Percentiles rank a stretch among this genome's conserved stretches.
phyloP scores from a whole-genome alignment of 2,797 vertebrate genomes.

The Gila robusta region DNA sequence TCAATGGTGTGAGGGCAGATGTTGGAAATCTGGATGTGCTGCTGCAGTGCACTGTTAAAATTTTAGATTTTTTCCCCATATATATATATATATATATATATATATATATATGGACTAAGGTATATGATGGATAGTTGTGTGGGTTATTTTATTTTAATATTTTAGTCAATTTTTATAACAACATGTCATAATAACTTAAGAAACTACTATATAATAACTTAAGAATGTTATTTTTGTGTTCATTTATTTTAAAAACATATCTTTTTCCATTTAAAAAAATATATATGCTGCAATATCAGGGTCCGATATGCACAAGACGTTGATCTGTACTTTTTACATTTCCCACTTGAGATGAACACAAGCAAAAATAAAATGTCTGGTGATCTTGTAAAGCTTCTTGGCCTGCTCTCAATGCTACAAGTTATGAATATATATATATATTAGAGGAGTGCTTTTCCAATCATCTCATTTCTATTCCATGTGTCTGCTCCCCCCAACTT shows the following conservation, averaged over 20 bases:
- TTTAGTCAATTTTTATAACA: background rate
- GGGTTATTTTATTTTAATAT: background rate
- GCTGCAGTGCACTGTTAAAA: background rate
- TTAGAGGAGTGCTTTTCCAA: background rate
- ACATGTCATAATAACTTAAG: background rate
- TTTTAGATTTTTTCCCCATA: background rate
- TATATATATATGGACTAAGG: background rate
- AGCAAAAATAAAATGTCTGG: background rate
- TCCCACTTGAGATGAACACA: background rate
- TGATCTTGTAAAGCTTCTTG: slow-evolving; percentile 17
- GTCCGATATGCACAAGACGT: background rate
- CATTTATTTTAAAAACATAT: background rate
- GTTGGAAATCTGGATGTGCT: slow-evolving; percentile 16
- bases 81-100: too few relatives aligned
- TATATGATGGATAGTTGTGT: background rate
- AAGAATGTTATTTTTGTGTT: background rate
- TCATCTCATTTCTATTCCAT: slow-evolving; percentile 10
- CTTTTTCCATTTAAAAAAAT: slow-evolving; percentile 4
- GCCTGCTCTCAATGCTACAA: background rate
- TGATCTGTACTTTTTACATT: background rate
- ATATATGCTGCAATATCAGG: background rate
- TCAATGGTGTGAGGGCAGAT: slow-evolving; percentile 79
- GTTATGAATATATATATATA: slow-evolving; percentile 19
- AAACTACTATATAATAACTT: background rate
- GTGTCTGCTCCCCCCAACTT: slow-evolving; percentile 21